Conservation (phyloP, 92 coral and sea anemone genomes). For the Anthopleura xanthogrammica region DNA sequence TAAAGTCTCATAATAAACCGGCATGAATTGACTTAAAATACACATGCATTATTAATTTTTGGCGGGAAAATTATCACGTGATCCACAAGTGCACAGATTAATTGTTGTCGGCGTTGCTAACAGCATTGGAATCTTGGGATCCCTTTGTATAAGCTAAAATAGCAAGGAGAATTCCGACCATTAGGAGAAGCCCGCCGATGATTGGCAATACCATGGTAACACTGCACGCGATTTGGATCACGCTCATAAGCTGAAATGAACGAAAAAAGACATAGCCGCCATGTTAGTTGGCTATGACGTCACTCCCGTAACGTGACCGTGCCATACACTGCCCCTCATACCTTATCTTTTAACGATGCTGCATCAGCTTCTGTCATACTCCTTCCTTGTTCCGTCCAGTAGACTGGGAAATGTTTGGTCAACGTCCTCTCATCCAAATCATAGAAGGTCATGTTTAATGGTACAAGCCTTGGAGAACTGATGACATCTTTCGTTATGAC, state of each 20-base stretch:
- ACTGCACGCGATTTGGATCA: background rate
- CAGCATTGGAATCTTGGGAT: background rate
- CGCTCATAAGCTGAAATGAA: background rate
- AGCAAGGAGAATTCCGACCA: constrained; percentile 46
- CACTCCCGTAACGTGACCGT: too few species aligned
- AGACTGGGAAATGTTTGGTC: constrained; percentile 63
- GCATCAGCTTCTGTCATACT: constrained; percentile 47
- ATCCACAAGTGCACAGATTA: background rate
- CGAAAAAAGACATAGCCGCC: background rate
- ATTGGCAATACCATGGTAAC: background rate
- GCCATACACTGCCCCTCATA: background rate
- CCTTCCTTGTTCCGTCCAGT: constrained; percentile 76
- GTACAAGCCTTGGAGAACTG: constrained; percentile 42
- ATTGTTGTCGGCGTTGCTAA: background rate
- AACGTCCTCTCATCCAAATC: constrained; percentile 23
- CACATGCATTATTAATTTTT: background rate
- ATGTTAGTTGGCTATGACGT: too few species aligned
- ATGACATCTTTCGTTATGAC: constrained; percentile 41
- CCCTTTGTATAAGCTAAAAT: constrained; percentile 40
- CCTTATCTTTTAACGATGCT: constrained; percentile 34
- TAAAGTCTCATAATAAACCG: too few species aligned
- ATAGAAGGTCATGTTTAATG: constrained; percentile 43
- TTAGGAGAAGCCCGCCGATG: background rate
- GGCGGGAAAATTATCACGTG: background rate
- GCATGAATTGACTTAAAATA: too few species aligned